Conservation (phyloP, 2,888 invertebrate species). For the Hyalella azteca region DNA sequence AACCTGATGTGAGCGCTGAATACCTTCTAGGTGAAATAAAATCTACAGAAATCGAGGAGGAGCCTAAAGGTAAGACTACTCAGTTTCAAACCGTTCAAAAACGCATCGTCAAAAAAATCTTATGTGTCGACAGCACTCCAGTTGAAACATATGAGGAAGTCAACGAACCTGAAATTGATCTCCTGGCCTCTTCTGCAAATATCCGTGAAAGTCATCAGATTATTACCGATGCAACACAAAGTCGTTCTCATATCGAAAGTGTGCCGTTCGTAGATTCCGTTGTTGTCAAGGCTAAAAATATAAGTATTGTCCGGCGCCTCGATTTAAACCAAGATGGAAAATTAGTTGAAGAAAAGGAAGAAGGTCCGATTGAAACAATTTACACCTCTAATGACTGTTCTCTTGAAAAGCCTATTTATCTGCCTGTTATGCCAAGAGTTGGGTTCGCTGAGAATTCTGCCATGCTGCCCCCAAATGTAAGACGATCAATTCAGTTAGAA, state of each 20-base stretch:
- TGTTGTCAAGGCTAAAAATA: neutral
- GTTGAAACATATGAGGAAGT: constrained; percentile 45
- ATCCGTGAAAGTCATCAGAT: too few relatives aligned
- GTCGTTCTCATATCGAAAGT: too few relatives aligned
- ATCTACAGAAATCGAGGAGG: neutral
- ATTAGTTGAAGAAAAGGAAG: constrained; percentile 7
- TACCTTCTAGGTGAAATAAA: neutral
- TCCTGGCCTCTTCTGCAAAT: too few relatives aligned
- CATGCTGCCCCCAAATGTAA: neutral
- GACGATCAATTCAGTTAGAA: neutral
- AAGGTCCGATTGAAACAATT: neutral
- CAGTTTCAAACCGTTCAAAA: too few relatives aligned
- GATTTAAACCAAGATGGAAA: neutral
- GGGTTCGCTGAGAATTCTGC: neutral
- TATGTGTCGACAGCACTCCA: constrained; percentile 46
- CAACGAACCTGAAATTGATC: too few relatives aligned
- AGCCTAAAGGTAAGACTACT: too few relatives aligned
- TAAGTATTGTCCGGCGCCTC: neutral
- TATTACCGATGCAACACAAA: too few relatives aligned
- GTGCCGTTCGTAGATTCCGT: neutral
- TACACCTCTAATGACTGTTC: neutral
- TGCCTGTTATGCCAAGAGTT: neutral
- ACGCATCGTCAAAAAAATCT: neutral
- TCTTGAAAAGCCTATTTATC: neutral
- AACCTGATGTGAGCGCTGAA: constrained; percentile 27